A percentile compares a stretch with the other conserved stretches of the same genome.
These are phyloP conservation scores for Luffia ferchaultella DNA, from an alignment of 2,888 invertebrate species.

Conservation along the genomic window DNA sequence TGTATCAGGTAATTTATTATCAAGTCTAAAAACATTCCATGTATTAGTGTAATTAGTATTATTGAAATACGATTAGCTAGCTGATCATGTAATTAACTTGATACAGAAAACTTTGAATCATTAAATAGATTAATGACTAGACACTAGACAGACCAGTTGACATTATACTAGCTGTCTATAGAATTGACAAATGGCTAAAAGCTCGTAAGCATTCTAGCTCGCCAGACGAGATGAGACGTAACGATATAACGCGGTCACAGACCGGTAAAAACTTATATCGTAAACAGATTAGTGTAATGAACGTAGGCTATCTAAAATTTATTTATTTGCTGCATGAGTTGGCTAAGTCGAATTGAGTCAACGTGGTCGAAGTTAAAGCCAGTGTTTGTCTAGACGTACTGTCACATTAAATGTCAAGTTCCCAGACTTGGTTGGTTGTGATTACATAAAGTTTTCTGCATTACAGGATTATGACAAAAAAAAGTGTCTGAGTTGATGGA, in stretches of 20 bases:
- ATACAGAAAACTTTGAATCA: no score
- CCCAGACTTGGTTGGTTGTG: conserved; percentile 36
- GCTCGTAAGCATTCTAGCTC: no score
- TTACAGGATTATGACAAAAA: no score
- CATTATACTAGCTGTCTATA: conserved; percentile 36
- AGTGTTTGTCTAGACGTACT: conserved; percentile 50
- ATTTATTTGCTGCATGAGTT: conserved; percentile 50
- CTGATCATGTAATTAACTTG: no score
- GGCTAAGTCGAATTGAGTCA: background rate
- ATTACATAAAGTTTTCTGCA: no score
- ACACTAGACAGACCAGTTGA: conserved; percentile 38
- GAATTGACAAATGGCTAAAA: conserved; percentile 7
- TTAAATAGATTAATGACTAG: no score
- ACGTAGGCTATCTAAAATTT: conserved; percentile 52
- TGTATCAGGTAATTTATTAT: no score
- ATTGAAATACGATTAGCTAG: background rate
- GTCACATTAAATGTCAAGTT: conserved; percentile 59
- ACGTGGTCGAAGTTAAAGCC: background rate
- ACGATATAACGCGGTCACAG: background rate
- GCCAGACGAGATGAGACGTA: background rate
- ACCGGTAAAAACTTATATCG: conserved; percentile 22
- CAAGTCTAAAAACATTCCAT: no score
- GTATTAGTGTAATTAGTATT: background rate
- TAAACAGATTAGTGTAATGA: conserved; percentile 58
- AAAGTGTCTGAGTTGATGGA: no score